phyloP scores from a whole-genome alignment of 2,113 vertebrate species.

The Megalops atlanticus region DNA sequence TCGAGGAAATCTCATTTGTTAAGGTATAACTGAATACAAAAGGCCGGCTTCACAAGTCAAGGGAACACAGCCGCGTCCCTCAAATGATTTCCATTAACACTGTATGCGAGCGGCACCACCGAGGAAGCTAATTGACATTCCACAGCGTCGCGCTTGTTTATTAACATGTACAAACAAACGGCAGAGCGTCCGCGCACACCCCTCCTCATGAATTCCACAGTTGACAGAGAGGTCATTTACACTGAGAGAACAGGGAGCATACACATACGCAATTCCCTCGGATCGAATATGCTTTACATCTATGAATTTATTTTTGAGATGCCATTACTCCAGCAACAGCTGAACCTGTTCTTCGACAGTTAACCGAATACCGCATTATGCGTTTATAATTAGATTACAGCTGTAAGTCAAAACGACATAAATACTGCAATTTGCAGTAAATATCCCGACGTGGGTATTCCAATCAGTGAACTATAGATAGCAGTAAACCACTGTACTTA shows the following conservation, averaged over 20 bases:
- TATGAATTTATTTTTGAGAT: no score
- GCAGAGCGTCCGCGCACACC: not conserved
- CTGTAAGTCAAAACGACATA: no score
- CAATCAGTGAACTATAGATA: no score
- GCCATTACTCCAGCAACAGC: no score
- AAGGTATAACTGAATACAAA: not conserved
- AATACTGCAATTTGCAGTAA: no score
- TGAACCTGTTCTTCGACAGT: no score
- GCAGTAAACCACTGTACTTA: no score
- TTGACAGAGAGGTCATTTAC: not conserved
- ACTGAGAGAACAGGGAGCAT: not conserved
- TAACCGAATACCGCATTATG: no score
- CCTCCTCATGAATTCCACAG: not conserved
- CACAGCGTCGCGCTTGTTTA: not conserved
- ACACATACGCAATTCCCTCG: not conserved
- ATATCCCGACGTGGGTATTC: no score
- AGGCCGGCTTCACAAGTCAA: not conserved
- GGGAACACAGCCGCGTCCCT: not conserved
- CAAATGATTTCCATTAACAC: not conserved
- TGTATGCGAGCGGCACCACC: not conserved
- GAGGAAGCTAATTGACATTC: not conserved
- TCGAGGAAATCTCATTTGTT: constrained; percentile 7
- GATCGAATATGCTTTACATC: no score
- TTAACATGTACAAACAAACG: not conserved
- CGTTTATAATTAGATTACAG: no score